These are phyloP conservation scores for Phalacrocorax brasilianus DNA, from an alignment of 2,113 vertebrate genomes.

Conservation along the genomic window DNA sequence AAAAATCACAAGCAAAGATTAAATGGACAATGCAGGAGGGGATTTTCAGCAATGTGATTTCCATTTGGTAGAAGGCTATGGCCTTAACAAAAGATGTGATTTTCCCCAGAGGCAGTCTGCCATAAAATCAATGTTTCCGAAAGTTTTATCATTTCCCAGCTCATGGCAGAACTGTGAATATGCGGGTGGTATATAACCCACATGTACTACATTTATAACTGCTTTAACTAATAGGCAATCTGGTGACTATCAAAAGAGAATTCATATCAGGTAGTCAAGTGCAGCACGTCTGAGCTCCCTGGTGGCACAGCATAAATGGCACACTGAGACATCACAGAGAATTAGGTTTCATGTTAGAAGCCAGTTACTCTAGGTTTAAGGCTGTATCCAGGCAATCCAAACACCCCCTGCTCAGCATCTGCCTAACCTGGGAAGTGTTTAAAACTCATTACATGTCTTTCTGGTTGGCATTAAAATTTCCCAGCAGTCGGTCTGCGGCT, in stretches of 20 bases:
- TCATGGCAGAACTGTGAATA: neutral
- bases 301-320: neutral
- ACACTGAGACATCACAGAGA: constrained; percentile 32
- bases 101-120: neutral
- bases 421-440: constrained; percentile 1
- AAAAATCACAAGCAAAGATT: neutral
- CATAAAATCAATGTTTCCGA: constrained; percentile 16
- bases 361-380: neutral
- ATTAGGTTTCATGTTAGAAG: neutral
- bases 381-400: constrained; percentile 8
- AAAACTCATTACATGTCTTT: neutral
- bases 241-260: constrained; percentile 47
- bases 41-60: neutral
- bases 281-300: neutral
- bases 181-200: constrained; percentile 21
- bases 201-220: neutral
- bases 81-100: neutral
- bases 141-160: neutral
- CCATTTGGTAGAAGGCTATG: neutral
- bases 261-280: neutral
- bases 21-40: neutral
- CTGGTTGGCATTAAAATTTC: neutral
- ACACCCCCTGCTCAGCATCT: neutral
- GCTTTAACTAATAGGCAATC: constrained; percentile 56
- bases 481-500: neutral